phyloP scores from a whole-genome alignment of 2,888 invertebrate genomes.

The Leptura quadrifasciata region DNA sequence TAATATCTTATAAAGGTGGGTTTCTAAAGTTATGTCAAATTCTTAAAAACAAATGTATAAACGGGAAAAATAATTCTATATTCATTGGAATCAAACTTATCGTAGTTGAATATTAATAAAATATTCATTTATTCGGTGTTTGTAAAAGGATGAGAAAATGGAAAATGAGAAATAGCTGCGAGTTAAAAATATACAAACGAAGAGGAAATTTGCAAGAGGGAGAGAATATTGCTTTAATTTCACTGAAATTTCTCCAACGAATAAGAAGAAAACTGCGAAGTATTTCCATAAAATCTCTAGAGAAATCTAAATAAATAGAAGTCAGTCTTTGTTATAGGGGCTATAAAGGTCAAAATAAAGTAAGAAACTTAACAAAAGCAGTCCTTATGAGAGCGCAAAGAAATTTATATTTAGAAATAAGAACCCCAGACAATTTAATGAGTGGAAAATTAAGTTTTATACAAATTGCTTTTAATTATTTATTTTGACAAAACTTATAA shows the following conservation, averaged over 20 bases:
- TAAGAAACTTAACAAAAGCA: slow-evolving; percentile 38
- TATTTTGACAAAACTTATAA: slow-evolving; percentile 46
- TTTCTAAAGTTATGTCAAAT: neutral
- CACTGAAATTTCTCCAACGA: slow-evolving; percentile 59
- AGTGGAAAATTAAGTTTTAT: slow-evolving; percentile 48
- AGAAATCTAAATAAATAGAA: slow-evolving; percentile 71
- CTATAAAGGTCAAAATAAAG: slow-evolving; percentile 63
- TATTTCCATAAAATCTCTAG: slow-evolving; percentile 72
- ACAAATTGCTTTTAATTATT: slow-evolving; percentile 48
- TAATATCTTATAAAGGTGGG: too few species aligned
- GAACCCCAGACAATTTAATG: slow-evolving; percentile 48
- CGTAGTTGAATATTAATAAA: slow-evolving; percentile 39
- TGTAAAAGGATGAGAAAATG: slow-evolving; percentile 42
- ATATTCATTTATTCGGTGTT: slow-evolving; percentile 42
- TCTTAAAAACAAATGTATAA: neutral
- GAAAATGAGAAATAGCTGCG: slow-evolving; percentile 43
- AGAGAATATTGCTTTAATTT: slow-evolving; percentile 60
- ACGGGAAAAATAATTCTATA: slow-evolving; percentile 23
- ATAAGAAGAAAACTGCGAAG: slow-evolving; percentile 70
- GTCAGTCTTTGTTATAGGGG: slow-evolving; percentile 67
- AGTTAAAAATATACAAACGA: slow-evolving; percentile 51
- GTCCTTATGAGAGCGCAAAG: slow-evolving; percentile 44
- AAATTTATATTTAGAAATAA: slow-evolving; percentile 51
- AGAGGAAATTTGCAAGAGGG: slow-evolving; percentile 49
- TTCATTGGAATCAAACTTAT: slow-evolving; percentile 39